Base-by-base conservation (phyloP, 2,888 invertebrate genomes). In the Megalurothrips usitatus region DNA sequence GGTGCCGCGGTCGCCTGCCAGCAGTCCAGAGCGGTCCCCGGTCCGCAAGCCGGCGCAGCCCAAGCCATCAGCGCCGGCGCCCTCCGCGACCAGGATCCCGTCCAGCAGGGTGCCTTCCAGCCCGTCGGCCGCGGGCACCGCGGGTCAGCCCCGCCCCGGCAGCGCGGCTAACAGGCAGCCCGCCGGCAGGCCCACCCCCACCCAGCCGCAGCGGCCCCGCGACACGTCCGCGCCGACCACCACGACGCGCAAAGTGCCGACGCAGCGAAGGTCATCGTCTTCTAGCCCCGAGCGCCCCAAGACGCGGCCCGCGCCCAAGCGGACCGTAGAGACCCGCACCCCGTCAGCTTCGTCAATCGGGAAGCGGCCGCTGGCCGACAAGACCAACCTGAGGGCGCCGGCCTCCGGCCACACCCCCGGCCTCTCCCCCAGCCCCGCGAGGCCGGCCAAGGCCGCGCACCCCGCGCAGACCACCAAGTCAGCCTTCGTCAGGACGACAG, bases 201-300 rank as follows among this genome's bases (percentile, higher is more conserved):
- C 49, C 9, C 81, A 79, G 8, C 26, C 78, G 12, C 81, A 79
- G 8, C 26, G 48, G 68, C 68, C 68, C 9, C 68, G 68, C 9
- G 68, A 68, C 68, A 23, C 68, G 17, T 28, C 79, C 26, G 34
- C 47, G 34, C 80, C 78, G 26, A 80, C 80, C 34, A 78, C 28
- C 4, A 34, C 43, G n/a, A 47, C 79, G 19, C 81, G 80, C 63
- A 80, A 80, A 47, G 79, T 79, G 68, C 79, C 80, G 2, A 79
- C 12, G 4, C 83, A 81, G 83, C 83, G 78, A 82, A 83, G 48
- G 81, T 82, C 79, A 80, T 83, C 47, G 83, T 84, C 47, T 11
- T 80, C 19, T 75, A 80, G 26, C 82, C 83, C 48, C 78, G 82
- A 80, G 80, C 81, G 68, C 63, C 82, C 47, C 68, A 80, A 75